A percentile compares a stretch with the other conserved stretches of the same genome.
These are phyloP conservation scores for Sminthopsis crassicaudata DNA, from an alignment of 2,113 vertebrate species.

Conservation along the genomic window DNA sequence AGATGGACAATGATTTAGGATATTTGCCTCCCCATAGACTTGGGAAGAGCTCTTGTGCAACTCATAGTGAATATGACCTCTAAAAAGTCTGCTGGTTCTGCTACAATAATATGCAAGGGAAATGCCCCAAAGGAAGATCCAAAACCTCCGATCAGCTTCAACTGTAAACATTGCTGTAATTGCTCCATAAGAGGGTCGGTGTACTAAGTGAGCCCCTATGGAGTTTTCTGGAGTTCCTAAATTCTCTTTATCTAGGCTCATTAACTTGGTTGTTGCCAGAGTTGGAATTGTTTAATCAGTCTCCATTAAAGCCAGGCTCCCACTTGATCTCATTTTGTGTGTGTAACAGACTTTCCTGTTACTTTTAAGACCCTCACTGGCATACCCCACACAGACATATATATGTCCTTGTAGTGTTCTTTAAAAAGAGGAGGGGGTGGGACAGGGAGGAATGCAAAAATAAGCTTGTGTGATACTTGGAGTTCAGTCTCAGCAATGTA, in stretches of 20 bases:
- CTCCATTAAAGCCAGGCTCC: conserved; percentile 54
- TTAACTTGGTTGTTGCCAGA: neutral
- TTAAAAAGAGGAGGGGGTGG: conserved; percentile 30
- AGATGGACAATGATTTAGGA: neutral
- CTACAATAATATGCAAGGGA: neutral
- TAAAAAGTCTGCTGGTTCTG: neutral
- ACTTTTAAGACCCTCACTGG: conserved; percentile 51
- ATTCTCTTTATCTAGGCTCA: neutral
- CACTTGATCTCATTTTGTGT: conserved; percentile 47
- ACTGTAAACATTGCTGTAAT: neutral
- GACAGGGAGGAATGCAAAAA: conserved; percentile 64
- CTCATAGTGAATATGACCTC: neutral
- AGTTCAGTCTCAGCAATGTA: conserved; percentile 46
- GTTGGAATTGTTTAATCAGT: conserved; percentile 48
- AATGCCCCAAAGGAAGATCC: neutral
- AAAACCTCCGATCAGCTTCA: neutral
- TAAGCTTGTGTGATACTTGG: conserved; percentile 68
- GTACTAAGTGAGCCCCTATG: conserved; percentile 14
- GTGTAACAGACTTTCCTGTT: conserved; percentile 45
- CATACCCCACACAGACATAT: conserved; percentile 43
- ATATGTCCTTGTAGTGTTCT: conserved; percentile 66
- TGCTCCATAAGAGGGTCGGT: conserved; percentile 13
- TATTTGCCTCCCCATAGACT: neutral
- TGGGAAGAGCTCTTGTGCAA: neutral
- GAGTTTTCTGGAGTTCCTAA: conserved; percentile 41